Evolutionary conservation across 2,113 vertebrate genomes (phyloP).

Genomic region (Rhabdornis inornatus): DNA sequence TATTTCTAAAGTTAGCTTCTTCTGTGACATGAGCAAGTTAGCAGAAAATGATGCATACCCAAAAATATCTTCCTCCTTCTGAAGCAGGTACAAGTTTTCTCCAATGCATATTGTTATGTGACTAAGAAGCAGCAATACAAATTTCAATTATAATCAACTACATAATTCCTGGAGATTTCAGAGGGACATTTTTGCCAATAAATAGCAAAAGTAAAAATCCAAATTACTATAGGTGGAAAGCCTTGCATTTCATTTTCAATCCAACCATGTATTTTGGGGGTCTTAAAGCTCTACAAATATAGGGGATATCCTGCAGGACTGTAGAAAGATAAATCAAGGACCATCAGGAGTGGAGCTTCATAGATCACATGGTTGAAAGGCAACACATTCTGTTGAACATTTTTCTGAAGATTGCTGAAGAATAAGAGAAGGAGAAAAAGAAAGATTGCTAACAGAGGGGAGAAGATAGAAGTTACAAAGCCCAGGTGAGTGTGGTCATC

Average conservation of each 20-base stretch:
- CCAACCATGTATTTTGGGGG: background rate
- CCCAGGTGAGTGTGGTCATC: background rate
- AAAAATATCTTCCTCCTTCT: background rate
- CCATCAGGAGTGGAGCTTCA: background rate
- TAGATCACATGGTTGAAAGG: background rate
- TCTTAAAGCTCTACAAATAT: background rate
- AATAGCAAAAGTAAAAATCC: background rate
- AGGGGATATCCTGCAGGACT: background rate
- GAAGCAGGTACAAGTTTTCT: background rate
- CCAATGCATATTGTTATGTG: accelerated
- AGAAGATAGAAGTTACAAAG: background rate
- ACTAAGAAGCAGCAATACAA: background rate
- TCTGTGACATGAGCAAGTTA: background rate
- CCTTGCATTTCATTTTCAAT: background rate
- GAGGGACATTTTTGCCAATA: background rate
- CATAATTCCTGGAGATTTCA: background rate
- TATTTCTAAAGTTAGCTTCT: background rate
- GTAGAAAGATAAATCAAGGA: background rate
- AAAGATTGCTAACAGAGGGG: background rate
- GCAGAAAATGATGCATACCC: background rate
- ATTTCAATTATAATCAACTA: background rate
- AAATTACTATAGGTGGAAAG: background rate
- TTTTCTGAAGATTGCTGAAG: background rate
- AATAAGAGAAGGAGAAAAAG: background rate
- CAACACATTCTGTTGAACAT: background rate